These are phyloP conservation scores for Acleris literana DNA, from an alignment of 2,888 invertebrate species.

Conservation along the genomic window DNA sequence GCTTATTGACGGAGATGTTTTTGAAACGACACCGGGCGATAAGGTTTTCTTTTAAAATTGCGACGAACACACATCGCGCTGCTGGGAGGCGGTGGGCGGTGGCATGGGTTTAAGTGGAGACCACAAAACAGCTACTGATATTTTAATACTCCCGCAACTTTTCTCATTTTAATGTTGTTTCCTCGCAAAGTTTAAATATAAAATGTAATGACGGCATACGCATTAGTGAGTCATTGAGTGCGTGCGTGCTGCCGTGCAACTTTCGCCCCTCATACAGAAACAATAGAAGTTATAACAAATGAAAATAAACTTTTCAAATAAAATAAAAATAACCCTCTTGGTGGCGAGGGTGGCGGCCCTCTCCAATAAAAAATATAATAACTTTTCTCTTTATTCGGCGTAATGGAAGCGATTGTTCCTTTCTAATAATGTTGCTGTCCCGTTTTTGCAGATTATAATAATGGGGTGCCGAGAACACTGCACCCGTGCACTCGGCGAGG, in stretches of 20 bases:
- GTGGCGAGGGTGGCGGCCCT: slow-evolving; percentile 80
- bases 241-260: slow-evolving; percentile 68
- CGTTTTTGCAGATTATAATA: slow-evolving; percentile 73
- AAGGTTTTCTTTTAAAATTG: background rate
- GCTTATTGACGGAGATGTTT: background rate
- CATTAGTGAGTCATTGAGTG: slow-evolving; percentile 82
- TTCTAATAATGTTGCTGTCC: slow-evolving; percentile 76
- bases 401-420: slow-evolving; percentile 80
- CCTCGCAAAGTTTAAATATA: slow-evolving; percentile 81
- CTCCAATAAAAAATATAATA: slow-evolving; percentile 83
- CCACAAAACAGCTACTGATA: slow-evolving; percentile 43
- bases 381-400: slow-evolving; percentile 83
- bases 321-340: slow-evolving; percentile 83
- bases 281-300: slow-evolving; percentile 82
- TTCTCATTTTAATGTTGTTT: slow-evolving; percentile 81
- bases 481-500: slow-evolving; percentile 36
- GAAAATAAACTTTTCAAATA: slow-evolving; percentile 83
- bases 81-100: background rate
- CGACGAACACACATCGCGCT: background rate
- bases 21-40: background rate
- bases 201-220: slow-evolving; percentile 81
- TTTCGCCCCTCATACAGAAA: slow-evolving; percentile 75
- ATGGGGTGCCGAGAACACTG: slow-evolving; percentile 60
- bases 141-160: slow-evolving; percentile 72
- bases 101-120: slow-evolving; percentile 16